Conservation (phyloP, 2,113 vertebrate species). For the Peromyscus californicus region DNA sequence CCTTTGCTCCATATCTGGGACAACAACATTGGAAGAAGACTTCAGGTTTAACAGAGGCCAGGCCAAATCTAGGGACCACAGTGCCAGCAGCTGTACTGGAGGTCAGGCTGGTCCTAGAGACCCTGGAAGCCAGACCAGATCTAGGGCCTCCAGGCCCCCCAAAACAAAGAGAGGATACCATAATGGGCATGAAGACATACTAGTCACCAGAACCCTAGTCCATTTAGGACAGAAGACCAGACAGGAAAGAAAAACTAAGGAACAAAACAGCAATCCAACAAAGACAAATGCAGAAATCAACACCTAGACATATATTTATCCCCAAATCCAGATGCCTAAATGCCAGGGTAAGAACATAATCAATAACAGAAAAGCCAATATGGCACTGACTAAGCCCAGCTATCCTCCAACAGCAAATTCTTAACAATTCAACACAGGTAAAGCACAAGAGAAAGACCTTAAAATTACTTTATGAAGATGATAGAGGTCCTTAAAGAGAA, state of each 20-base stretch:
- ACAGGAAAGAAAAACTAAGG: background rate
- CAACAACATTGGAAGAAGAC: background rate
- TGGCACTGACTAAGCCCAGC: background rate
- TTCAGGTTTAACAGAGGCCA: background rate
- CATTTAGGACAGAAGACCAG: background rate
- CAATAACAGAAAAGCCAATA: background rate
- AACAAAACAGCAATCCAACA: background rate
- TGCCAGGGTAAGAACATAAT: background rate
- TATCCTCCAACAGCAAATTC: background rate
- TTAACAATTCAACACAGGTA: background rate
- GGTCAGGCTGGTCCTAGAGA: background rate
- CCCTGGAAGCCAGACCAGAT: background rate
- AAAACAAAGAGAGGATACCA: background rate
- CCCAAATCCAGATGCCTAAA: background rate
- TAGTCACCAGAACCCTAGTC: background rate
- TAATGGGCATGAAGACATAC: background rate
- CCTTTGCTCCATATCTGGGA: background rate
- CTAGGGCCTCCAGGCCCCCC: background rate
- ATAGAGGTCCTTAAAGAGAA: background rate
- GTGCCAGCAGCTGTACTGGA: background rate
- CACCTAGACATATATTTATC: background rate
- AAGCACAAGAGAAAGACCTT: background rate
- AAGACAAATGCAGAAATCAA: background rate
- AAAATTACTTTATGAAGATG: background rate
- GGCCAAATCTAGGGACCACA: background rate